These are phyloP conservation scores for Indri indri DNA, from an alignment of 2,113 vertebrate genomes.

Conservation along the genomic window DNA sequence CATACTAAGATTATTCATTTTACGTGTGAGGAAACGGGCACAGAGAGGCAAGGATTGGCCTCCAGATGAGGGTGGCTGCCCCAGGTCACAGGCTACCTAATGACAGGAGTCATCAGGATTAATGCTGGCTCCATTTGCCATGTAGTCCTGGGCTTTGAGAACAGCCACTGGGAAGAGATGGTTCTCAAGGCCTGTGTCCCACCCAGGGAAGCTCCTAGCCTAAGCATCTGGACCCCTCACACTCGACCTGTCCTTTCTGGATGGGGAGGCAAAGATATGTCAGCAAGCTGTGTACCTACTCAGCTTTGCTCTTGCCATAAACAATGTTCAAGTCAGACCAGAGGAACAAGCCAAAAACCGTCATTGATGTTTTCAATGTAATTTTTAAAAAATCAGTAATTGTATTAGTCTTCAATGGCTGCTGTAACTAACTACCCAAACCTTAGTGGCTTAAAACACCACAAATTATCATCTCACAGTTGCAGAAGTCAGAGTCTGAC, in stretches of 20 bases:
- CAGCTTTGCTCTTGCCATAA: background rate
- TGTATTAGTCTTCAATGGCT: background rate
- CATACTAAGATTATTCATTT: background rate
- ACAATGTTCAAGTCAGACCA: background rate
- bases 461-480: background rate
- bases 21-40: background rate
- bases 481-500: background rate
- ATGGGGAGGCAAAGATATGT: accelerated
- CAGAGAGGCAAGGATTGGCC: background rate
- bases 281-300: background rate
- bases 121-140: background rate
- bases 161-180: accelerated
- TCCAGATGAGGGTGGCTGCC: background rate
- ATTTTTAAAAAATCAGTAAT: background rate
- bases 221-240: background rate
- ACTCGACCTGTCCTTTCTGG: background rate
- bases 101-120: background rate
- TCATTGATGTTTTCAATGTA: background rate
- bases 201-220: background rate
- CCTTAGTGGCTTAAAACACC: background rate
- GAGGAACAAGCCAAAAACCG: background rate
- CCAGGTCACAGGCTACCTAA: too few relatives aligned
- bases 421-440: background rate
- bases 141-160: background rate
- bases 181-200: background rate